Conservation (phyloP, 2,888 invertebrate genomes). For the Perizoma flavofasciatum region DNA sequence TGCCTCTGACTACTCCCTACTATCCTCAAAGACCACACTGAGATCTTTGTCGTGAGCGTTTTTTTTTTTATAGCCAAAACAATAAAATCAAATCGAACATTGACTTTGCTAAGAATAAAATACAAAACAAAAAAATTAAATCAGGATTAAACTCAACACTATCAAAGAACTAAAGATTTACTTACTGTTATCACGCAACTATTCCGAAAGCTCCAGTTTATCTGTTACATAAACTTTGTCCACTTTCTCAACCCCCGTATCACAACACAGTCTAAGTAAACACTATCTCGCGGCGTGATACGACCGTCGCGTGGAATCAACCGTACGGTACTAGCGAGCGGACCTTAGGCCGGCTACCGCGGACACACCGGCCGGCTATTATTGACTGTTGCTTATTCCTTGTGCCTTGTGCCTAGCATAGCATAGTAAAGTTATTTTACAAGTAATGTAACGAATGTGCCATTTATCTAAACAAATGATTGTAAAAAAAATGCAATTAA, state of each 20-base stretch:
- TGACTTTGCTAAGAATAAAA: no score
- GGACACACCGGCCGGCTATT: conserved; percentile 24
- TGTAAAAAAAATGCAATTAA: no score
- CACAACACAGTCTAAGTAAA: conserved; percentile 54
- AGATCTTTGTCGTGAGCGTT: no score
- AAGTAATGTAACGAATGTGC: no score
- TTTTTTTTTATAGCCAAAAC: no score
- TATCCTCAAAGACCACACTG: no score
- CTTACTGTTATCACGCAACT: conserved; percentile 79
- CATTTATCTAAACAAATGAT: no score
- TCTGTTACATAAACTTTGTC: conserved; percentile 61
- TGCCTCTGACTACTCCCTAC: no score
- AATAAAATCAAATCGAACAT: no score
- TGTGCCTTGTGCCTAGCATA: conserved; percentile 10
- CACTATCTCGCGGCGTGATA: conserved; percentile 49
- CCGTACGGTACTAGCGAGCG: conserved; percentile 67
- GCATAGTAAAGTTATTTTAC: conserved; percentile 14
- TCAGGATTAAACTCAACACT: conserved; percentile 16
- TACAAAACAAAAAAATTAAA: not conserved
- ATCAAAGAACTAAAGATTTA: conserved; percentile 37
- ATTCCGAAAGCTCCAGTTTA: conserved; percentile 69
- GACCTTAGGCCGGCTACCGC: conserved; percentile 8
- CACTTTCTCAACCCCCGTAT: conserved; percentile 61
- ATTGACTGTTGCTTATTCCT: conserved; percentile 7
- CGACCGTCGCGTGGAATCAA: conserved; percentile 70